Evolutionary conservation across 2,888 invertebrate species (phyloP), one percentile per base, ranked within the genome.

Genomic region (Ditylenchus weischeri): DNA sequence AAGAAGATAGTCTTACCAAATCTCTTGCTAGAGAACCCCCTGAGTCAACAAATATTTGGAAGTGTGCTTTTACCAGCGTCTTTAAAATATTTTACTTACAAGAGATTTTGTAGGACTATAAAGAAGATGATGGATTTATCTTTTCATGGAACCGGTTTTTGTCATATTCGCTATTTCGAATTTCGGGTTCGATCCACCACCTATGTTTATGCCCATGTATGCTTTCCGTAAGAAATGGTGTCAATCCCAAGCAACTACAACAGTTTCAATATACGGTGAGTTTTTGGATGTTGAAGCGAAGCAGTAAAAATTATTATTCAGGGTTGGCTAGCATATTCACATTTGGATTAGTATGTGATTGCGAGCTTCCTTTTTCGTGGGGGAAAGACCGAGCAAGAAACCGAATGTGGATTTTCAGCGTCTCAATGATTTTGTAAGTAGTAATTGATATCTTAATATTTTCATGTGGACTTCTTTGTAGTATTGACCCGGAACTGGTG

Each of bases 121-220:
- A 74, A 71, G 66, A 77, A 82, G 85, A 92, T 93, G 91, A 87
- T 94, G 80, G 91, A 93, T 83, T 87, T 93, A 73, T 88, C 86
- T 98, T 60, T 87, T 96, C 67, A 88, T 88, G 77, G 91, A 93
- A 84, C 88, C 89, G 43, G 87, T 93, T 73, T 96, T 94, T 84
- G 86, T 95, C 72, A 86, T 95, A 70, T 96, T 95, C 84, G 89
- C 90, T 18, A 78, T 92, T 64, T 95, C 95, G 50, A 98, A 96
- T 85, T 92, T 98, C 84, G 93, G 93, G 70, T 93, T 92, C 86
- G 92, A 93, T 84, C 89, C 93, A 81, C 94, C 94, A 48, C 93
- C 92, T 83, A 89, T 93, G 64, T 77, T 77, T 66, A 77, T 74
- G 76, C 74, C 74, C 23, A 69, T 78, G 72, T 66, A 76, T 58